A percentile compares a stretch with the other conserved stretches of the same genome.
These are phyloP conservation scores for Frankliniella intonsa DNA, from an alignment of 2,888 invertebrate genomes.

Conservation along the genomic window DNA sequence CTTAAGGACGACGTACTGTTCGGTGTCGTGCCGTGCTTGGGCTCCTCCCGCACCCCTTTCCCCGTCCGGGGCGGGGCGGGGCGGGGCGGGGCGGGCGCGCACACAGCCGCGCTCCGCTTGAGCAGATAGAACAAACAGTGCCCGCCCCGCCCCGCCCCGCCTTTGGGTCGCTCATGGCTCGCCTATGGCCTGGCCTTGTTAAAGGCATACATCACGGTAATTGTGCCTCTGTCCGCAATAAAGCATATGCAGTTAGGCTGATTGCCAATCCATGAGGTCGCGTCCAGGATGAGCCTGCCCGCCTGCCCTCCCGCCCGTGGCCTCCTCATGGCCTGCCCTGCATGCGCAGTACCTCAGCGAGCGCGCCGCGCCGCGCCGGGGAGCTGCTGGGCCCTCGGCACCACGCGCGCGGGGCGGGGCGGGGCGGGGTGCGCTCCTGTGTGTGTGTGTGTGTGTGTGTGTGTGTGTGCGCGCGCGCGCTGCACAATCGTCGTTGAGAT, in stretches of 20 bases:
- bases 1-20: too few species aligned
- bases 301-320: background rate
- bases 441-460: too few species aligned
- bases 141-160: background rate
- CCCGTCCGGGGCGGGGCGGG: background rate
- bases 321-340: background rate
- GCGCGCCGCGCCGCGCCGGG: background rate
- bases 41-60: background rate
- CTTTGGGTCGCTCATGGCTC: background rate
- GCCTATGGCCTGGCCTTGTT: too few species aligned
- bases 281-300: background rate
- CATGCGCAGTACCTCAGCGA: too few species aligned
- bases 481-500: too few species aligned
- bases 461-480: too few species aligned
- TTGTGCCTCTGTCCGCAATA: background rate
- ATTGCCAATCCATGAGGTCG: slow-evolving; percentile 8
- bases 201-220: background rate
- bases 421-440: too few species aligned
- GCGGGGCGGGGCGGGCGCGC: background rate
- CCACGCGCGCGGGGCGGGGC: too few species aligned
- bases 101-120: background rate
- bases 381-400: background rate
- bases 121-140: background rate
- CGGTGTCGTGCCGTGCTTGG: too few species aligned
- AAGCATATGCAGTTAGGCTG: slow-evolving; percentile 6